A percentile compares a stretch with the other conserved stretches of the same genome.
phyloP scores from a whole-genome alignment of 2,113 vertebrate species.

The Paedocypris sp. region DNA sequence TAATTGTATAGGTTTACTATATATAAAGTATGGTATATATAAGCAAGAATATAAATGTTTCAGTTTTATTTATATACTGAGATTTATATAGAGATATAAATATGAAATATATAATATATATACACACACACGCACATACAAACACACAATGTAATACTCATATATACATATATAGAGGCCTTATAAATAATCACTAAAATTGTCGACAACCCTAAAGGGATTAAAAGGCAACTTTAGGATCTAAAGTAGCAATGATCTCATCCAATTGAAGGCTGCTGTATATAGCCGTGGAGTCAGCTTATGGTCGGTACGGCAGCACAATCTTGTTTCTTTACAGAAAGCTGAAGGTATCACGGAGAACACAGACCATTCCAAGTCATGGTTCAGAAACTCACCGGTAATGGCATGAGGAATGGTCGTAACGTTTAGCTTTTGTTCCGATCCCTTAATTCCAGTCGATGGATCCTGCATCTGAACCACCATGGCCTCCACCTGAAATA shows the following conservation, averaged over 20 bases:
- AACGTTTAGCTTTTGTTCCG: constrained; percentile 70
- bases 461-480: constrained; percentile 87
- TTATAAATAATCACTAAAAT: not conserved
- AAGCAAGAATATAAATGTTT: no score
- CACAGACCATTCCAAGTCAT: not conserved
- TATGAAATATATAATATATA: no score
- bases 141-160: no score
- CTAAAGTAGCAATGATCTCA: constrained; percentile 40
- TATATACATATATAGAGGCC: no score
- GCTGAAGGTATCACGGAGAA: not conserved
- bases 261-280: constrained; percentile 50
- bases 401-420: constrained; percentile 75
- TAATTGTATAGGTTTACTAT: no score
- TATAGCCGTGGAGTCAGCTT: constrained; percentile 51
- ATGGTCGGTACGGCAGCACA: constrained; percentile 15
- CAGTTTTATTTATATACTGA: no score
- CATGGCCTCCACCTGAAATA: constrained; percentile 67
- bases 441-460: constrained; percentile 66
- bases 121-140: no score
- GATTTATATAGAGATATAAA: no score
- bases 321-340: not conserved
- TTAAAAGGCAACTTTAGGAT: constrained; percentile 43
- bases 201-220: constrained; percentile 16
- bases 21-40: no score
- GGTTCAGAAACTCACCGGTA: constrained; percentile 61